Percentiles rank a stretch among this genome's conserved stretches.
Conservation (phyloP, 2,888 invertebrate species). For the Gandaritis pyraliata region DNA sequence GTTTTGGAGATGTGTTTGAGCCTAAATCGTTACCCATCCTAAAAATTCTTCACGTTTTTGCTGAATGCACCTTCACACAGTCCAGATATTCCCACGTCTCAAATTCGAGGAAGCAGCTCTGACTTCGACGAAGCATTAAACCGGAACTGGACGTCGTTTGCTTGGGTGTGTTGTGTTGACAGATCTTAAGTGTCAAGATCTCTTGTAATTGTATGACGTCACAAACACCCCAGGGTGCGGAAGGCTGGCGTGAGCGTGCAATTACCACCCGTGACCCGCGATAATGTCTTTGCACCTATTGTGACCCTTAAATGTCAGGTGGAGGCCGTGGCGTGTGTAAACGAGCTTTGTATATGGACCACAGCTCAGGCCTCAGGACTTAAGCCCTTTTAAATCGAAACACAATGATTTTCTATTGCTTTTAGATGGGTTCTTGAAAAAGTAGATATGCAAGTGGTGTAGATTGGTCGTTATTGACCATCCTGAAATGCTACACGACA, state of each 20-base stretch:
- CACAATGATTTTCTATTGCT: no score
- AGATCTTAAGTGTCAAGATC: constrained; percentile 27
- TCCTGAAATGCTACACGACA: no score
- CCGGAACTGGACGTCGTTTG: constrained; percentile 18
- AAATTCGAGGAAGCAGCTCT: constrained; percentile 18
- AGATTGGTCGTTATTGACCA: no score
- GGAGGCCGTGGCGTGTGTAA: constrained; percentile 55
- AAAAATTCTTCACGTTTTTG: neutral
- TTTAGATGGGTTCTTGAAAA: no score
- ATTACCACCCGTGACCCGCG: constrained; percentile 35
- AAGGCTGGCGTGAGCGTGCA: constrained; percentile 42
- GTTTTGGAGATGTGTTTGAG: no score
- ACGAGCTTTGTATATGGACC: constrained; percentile 52
- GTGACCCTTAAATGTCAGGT: constrained; percentile 43
- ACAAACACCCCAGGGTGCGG: constrained; percentile 40
- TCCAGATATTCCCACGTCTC: constrained; percentile 5
- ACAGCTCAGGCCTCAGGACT: constrained; percentile 53
- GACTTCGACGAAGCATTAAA: constrained; percentile 18
- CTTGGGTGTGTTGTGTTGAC: constrained; percentile 20
- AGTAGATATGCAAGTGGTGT: no score
- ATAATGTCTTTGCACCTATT: constrained; percentile 22
- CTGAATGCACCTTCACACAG: neutral
- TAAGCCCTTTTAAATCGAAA: constrained; percentile 49
- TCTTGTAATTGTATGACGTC: constrained; percentile 28
- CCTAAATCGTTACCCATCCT: no score